Evolutionary conservation across 2,888 invertebrate genomes (phyloP), one percentile per base, ranked within the genome.

Genomic region (Argyresthia goedartella): DNA sequence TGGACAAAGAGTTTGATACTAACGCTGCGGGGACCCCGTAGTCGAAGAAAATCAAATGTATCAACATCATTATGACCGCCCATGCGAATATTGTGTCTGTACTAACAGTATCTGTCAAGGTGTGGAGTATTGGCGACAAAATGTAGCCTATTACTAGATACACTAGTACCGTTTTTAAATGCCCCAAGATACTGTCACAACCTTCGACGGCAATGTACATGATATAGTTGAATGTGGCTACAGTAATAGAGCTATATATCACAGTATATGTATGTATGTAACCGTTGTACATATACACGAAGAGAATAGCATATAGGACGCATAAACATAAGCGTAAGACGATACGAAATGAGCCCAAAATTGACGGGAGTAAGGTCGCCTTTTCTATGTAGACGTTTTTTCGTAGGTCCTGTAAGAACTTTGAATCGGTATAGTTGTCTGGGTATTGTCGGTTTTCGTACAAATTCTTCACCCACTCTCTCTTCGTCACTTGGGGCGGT

Each of bases 41-140:
- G 72, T 99, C 96, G 68, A 95, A 96, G 69, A 97, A 97, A 61
- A 95, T 89, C 55, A 99, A 86, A 86, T 99, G 98, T 1, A 95
- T 78, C 0, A 95, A 67, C 86, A 98, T 91, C 91, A 97, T 95
- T 11, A 95, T 88, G 15, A 94, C 92, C 0, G 98, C 91, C 90
- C 94, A 95, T 1, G 97, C 95, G 67, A 97, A 98, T 67, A 99
- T 98, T 0, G 99, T 98, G 69, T 99, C 98, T 0, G 98, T 98
- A 67, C 97, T 97, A 1, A 99, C 95, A 0, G 98, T 97, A 70
- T 97, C 96, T 0, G 99, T 99, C 50, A 99, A 86, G 0, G 97
- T 98, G 72, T 98, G 95, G 36, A 98, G 78, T 14, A 98, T 90
- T 0, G 98, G 99, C 0, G 98, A 96, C 54, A 98, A 88, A 52